phyloP scores from a whole-genome alignment of 2,797 vertebrate species.

The Varecia variegata region DNA sequence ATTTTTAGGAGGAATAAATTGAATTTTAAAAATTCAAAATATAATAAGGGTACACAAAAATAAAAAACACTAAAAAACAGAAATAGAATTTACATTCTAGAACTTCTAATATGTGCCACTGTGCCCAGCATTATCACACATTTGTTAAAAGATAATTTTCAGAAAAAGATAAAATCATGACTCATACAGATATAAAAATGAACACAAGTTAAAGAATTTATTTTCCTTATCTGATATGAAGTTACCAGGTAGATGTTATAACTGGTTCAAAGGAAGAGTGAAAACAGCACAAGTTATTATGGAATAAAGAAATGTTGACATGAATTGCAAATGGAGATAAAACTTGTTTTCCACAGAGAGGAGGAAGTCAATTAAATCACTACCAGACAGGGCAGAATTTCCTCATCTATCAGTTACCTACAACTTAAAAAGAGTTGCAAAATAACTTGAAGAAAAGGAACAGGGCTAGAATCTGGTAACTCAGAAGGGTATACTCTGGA shows the following conservation, averaged over 20 bases:
- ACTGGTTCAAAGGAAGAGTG: neutral
- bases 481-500: neutral
- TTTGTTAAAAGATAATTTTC: neutral
- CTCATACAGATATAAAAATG: neutral
- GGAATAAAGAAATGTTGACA: neutral
- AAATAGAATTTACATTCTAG: neutral
- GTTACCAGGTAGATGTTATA: neutral
- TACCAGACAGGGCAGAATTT: neutral
- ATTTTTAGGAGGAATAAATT: neutral
- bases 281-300: neutral
- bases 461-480: neutral
- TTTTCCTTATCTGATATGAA: neutral
- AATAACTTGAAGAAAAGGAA: neutral
- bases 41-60: neutral
- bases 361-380: neutral
- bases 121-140: neutral
- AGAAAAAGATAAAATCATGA: neutral
- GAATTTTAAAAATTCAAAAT: neutral
- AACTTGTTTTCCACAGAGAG: neutral
- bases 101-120: neutral
- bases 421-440: neutral
- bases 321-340: neutral
- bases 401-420: neutral
- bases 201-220: neutral
- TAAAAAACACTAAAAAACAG: neutral